Evolutionary conservation across 2,797 vertebrate species (phyloP).

Genomic region (Hydrophis major): DNA sequence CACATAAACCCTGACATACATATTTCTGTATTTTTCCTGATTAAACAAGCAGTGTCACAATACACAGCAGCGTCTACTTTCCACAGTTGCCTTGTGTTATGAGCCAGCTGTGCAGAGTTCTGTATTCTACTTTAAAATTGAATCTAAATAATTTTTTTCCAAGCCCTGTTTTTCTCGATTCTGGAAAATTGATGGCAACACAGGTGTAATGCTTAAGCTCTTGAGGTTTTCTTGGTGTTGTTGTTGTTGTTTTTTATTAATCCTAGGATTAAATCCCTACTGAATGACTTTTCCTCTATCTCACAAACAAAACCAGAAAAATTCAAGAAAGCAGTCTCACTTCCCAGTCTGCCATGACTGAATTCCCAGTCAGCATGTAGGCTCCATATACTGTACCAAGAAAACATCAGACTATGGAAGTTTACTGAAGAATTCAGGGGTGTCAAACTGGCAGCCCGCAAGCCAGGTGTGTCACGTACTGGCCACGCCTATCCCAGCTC

Average conservation of each 20-base stretch:
- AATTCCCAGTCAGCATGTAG: neutral
- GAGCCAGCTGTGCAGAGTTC: neutral
- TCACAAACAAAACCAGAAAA: neutral
- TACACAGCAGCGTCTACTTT: neutral
- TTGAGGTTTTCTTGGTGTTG: neutral
- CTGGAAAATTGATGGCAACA: neutral
- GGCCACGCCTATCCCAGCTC: no score
- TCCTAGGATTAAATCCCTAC: neutral
- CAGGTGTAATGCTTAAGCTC: neutral
- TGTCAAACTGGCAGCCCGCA: no score
- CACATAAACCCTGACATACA: neutral
- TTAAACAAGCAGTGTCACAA: neutral
- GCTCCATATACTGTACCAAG: neutral
- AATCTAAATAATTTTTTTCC: neutral
- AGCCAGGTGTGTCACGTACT: fast-evolving
- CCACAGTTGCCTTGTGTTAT: neutral
- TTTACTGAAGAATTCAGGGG: neutral
- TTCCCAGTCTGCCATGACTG: neutral
- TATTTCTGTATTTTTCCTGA: neutral
- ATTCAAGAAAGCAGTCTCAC: neutral
- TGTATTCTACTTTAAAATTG: neutral
- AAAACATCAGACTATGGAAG: neutral
- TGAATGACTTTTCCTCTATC: neutral
- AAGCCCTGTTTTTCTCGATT: neutral
- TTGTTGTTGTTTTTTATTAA: no score